Percentiles rank a stretch among this genome's conserved stretches.
Evolutionary conservation across 2,888 invertebrate species (phyloP).

Genomic region (Ferdinandea cuprea): DNA sequence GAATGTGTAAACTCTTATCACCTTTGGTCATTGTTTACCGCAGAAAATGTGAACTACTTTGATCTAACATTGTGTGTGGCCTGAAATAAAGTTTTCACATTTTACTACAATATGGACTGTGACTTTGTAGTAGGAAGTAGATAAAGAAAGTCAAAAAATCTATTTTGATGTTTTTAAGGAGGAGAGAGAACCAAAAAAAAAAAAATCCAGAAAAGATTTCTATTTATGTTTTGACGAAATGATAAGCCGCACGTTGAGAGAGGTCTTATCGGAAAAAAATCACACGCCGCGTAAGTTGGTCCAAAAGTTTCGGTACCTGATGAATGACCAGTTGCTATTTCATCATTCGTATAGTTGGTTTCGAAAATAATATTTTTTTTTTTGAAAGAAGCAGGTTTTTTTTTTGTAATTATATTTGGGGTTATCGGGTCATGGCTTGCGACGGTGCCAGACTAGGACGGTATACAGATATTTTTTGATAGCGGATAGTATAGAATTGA

Average conservation of each 20-base stretch:
- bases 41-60: constrained; percentile 13
- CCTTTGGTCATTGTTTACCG: constrained; percentile 40
- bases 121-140: constrained; percentile 19
- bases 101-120: constrained; percentile 9
- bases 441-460: background rate
- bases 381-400: constrained; percentile 16
- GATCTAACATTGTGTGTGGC: constrained; percentile 24
- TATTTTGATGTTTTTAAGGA: constrained; percentile 31
- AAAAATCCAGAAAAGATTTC: constrained; percentile 13
- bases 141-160: constrained; percentile 6
- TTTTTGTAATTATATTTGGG: too few relatives aligned
- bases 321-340: constrained; percentile 17
- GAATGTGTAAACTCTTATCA: constrained; percentile 48
- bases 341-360: constrained; percentile 18
- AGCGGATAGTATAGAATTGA: too few relatives aligned
- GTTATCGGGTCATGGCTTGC: constrained; percentile 12
- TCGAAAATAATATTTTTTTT: constrained; percentile 4
- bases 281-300: constrained; percentile 22
- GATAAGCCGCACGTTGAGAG: background rate
- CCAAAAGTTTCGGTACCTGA: constrained; percentile 9
- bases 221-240: background rate
- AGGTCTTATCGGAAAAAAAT: constrained; percentile 11
- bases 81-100: constrained; percentile 4
- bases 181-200: too few relatives aligned
- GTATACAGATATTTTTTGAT: background rate